Evolutionary conservation across 2,888 invertebrate species (phyloP).

Genomic region (Nymphalis c-album): DNA sequence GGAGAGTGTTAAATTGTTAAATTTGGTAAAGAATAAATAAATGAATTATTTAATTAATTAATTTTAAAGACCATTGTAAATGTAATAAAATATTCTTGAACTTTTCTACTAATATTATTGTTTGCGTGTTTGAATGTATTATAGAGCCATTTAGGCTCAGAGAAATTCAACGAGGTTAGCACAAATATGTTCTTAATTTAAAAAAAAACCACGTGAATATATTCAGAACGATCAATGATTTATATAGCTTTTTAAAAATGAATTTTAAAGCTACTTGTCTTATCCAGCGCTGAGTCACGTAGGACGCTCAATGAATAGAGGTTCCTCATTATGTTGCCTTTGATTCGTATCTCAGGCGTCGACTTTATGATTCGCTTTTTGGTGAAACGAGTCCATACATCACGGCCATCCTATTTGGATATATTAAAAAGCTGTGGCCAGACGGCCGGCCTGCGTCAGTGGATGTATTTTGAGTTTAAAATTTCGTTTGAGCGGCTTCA

Average conservation of each 20-base stretch:
- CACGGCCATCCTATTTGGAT: conserved; percentile 69
- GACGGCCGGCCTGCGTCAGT: conserved; percentile 58
- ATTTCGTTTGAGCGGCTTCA: conserved; percentile 69
- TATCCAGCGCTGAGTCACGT: conserved; percentile 46
- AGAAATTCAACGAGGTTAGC: no score
- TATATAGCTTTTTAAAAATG: conserved; percentile 1
- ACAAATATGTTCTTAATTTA: no score
- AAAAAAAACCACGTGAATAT: background rate
- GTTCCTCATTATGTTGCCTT: conserved; percentile 69
- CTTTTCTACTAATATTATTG: no score
- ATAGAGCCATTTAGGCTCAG: no score
- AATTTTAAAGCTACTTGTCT: conserved; percentile 32
- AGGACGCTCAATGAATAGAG: conserved; percentile 56
- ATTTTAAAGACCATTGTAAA: no score
- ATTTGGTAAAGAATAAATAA: no score
- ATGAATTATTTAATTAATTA: no score
- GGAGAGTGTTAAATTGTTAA: no score
- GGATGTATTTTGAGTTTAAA: conserved; percentile 69
- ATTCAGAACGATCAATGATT: background rate
- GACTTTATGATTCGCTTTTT: conserved; percentile 69
- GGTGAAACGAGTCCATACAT: conserved; percentile 56
- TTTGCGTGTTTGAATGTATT: no score
- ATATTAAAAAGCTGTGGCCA: conserved; percentile 79
- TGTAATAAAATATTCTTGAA: no score
- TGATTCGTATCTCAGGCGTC: conserved; percentile 65